phyloP scores from a whole-genome alignment of 2,113 vertebrate genomes.

The Donacobius atricapilla region DNA sequence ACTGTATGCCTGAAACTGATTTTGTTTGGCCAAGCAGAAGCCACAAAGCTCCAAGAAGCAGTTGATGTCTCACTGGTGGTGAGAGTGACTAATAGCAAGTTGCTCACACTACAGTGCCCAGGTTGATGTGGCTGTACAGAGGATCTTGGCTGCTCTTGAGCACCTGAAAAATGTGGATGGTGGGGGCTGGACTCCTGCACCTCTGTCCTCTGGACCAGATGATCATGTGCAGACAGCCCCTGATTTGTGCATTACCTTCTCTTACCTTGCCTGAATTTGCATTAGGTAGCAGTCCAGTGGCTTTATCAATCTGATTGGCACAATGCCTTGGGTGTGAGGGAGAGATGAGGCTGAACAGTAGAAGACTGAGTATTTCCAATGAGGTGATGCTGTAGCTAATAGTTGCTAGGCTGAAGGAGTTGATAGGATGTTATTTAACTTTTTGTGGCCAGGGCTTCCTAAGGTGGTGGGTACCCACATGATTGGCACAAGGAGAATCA shows the following conservation, averaged over 20 bases:
- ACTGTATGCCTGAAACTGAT: background rate
- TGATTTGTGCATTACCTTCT: background rate
- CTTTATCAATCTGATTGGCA: background rate
- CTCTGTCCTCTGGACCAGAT: background rate
- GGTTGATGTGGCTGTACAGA: accelerated
- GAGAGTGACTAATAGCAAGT: background rate
- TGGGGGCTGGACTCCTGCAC: background rate
- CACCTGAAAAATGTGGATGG: accelerated
- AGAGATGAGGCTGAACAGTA: background rate
- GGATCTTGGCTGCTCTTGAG: background rate
- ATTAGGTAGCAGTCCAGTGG: accelerated
- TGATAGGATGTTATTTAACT: background rate
- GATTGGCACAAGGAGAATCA: background rate
- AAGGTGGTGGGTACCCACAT: background rate
- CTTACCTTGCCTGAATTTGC: background rate
- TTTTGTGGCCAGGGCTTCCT: background rate
- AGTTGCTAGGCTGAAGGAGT: background rate
- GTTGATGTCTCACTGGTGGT: background rate
- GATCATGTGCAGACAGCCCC: accelerated
- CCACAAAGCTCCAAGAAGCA: background rate
- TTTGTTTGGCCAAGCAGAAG: background rate
- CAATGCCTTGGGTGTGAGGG: background rate
- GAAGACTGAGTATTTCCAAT: background rate
- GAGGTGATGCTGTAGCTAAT: background rate
- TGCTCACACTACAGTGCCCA: accelerated